A percentile compares a stretch with the other conserved stretches of the same genome.
phyloP scores from a whole-genome alignment of 2,888 invertebrate species.

The Clusia tigrina region DNA sequence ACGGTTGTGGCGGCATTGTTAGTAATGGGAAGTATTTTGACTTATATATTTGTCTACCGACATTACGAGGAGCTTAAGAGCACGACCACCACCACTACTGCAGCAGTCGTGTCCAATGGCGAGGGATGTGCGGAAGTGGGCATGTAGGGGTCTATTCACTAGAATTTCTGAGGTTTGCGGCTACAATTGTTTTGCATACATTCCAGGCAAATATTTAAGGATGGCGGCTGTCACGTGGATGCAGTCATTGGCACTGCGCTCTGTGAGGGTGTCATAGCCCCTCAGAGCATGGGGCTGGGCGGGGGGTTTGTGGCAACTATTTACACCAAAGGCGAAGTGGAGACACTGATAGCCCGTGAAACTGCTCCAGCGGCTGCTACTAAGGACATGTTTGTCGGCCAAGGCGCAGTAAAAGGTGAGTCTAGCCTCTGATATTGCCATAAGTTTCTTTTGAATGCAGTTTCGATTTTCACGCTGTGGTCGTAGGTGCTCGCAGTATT shows the following conservation, averaged over 20 bases:
- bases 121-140: conserved; percentile 78
- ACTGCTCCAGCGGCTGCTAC: conserved; percentile 75
- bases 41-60: too few relatives aligned
- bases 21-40: too few relatives aligned
- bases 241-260: conserved; percentile 85
- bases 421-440: too few relatives aligned
- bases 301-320: conserved; percentile 89
- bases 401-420: conserved; percentile 60
- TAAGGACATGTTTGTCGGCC: conserved; percentile 73
- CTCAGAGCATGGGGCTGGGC: conserved; percentile 88
- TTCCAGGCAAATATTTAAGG: conserved; percentile 75
- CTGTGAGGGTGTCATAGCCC: conserved; percentile 84
- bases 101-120: conserved; percentile 77
- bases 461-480: too few relatives aligned
- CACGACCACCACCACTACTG: too few relatives aligned
- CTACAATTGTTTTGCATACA: too few relatives aligned
- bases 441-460: too few relatives aligned
- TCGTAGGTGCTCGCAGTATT: too few relatives aligned
- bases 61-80: too few relatives aligned
- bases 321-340: conserved; percentile 74
- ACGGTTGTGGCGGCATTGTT: too few relatives aligned
- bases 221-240: conserved; percentile 82
- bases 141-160: conserved; percentile 65
- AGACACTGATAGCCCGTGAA: conserved; percentile 80
- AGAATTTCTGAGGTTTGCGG: too few relatives aligned